Base-by-base conservation (phyloP, 2,113 vertebrate genomes). In the Potamarius usumacintae region DNA sequence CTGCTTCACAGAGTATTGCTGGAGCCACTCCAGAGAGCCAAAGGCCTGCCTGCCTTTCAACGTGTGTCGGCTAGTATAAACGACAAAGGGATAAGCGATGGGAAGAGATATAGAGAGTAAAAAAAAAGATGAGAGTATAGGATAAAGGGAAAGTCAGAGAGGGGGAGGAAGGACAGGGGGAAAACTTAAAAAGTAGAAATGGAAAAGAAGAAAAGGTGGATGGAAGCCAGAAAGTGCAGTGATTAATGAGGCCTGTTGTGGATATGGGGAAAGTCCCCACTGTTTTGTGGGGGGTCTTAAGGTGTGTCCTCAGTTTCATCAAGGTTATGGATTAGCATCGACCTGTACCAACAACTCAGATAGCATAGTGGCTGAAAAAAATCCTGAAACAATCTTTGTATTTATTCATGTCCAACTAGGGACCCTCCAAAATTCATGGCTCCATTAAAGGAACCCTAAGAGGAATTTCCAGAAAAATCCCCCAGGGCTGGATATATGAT, bases 11-110 rank as follows among this genome's bases (percentile, higher is more conserved):
- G 62, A 55, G 92, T 91, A 91, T 92, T 93, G 93, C 5, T 62
- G 94, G 93, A 94, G 92, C 90, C 92, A 93, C 93, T 94, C 93
- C 91, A 94, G 94, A 95, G 92, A 91, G 90, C 53, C 78, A 62
- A 72, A 50, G 52, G 10, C 91, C 92, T 89, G 10, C 91, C 86
- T 91, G 92, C 90, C 92, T 94, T 94, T 94, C 93, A 94, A 94
- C 93, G 90, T 94, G 94, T 93, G 93, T 93, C 91, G 92, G 91
- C 94, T 92, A 91, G 94, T 93, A 92, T 89, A 58, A 50, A 76
- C 8, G 52, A 74, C 69, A 74, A 20, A 52, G 58, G 76, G 52
- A 42, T n/a, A 63, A 84, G n/a, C 34, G 58, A 78, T 63, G 53
- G 58, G 52, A 55, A 78, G 72, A 69, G 82, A 80, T 62, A 78